phyloP scores from a whole-genome alignment of 2,797 vertebrate genomes.

The Labeo calbasu region DNA sequence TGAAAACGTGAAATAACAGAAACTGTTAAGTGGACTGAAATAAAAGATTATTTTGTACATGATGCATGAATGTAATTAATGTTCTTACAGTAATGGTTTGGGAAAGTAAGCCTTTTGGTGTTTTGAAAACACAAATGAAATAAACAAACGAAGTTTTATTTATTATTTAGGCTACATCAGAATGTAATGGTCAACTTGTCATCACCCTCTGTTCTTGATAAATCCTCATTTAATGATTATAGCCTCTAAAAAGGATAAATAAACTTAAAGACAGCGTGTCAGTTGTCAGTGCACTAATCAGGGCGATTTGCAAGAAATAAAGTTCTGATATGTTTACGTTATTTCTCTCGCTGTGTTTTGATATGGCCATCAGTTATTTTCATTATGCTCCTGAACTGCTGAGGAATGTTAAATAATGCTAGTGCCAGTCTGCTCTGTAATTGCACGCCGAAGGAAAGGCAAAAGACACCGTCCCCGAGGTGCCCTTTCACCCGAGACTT shows the following conservation, averaged over 20 bases:
- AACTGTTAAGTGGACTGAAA: neutral
- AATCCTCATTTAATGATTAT: neutral
- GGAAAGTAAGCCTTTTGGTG: neutral
- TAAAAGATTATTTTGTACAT: too few species aligned
- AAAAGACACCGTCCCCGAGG: conserved; percentile 88
- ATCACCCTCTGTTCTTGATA: neutral
- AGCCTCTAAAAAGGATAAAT: neutral
- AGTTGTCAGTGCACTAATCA: neutral
- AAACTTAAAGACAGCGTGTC: neutral
- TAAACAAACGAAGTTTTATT: neutral
- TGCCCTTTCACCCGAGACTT: conserved; percentile 98
- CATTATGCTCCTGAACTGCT: conserved; percentile 74
- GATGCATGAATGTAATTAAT: neutral
- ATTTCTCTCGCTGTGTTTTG: conserved; percentile 34
- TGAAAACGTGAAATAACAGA: neutral
- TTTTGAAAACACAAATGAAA: too few species aligned
- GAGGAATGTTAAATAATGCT: conserved; percentile 76
- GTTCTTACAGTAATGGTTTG: neutral
- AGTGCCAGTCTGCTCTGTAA: conserved; percentile 77
- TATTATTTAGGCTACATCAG: neutral
- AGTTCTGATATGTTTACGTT: neutral
- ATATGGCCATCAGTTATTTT: conserved; percentile 50
- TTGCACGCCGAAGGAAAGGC: conserved; percentile 78
- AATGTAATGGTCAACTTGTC: neutral
- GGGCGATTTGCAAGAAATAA: neutral